Evolutionary conservation across 2,888 invertebrate species (phyloP).

Genomic region (Brenthis ino): DNA sequence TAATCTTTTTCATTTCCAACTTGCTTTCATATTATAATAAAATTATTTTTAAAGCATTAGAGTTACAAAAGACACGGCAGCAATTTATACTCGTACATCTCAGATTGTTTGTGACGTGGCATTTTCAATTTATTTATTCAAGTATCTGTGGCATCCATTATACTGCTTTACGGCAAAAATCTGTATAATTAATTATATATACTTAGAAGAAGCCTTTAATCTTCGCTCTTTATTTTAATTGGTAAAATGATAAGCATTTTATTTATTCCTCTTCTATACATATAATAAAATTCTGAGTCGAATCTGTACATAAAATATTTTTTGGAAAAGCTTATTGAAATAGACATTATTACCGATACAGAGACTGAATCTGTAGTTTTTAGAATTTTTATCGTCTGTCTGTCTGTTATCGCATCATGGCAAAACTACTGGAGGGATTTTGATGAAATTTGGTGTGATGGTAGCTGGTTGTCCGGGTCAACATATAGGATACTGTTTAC

Average conservation of each 20-base stretch:
- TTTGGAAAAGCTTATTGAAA: no score
- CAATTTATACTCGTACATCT: conserved; percentile 35
- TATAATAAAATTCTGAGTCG: no score
- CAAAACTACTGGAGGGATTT: no score
- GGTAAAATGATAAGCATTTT: conserved; percentile 21
- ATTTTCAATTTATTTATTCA: conserved; percentile 38
- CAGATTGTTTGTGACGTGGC: conserved; percentile 36
- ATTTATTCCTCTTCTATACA: neutral
- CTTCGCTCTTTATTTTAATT: conserved; percentile 14
- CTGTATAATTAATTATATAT: conserved; percentile 31
- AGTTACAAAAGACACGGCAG: conserved; percentile 24
- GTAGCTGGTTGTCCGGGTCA: no score
- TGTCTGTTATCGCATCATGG: no score
- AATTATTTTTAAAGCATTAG: conserved; percentile 14
- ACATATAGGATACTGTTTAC: no score
- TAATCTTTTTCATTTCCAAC: neutral
- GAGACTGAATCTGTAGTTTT: no score
- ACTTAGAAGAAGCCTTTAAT: conserved; percentile 9
- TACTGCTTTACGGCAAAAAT: conserved; percentile 23
- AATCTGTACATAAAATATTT: no score
- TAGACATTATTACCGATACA: no score
- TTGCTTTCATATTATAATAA: conserved; percentile 16
- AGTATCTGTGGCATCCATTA: conserved; percentile 34
- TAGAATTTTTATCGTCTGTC: no score
- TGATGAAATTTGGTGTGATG: no score